Percentiles rank a stretch among this genome's conserved stretches.
Conservation (phyloP, 2,797 vertebrate genomes). For the Dicrostonyx torquatus region DNA sequence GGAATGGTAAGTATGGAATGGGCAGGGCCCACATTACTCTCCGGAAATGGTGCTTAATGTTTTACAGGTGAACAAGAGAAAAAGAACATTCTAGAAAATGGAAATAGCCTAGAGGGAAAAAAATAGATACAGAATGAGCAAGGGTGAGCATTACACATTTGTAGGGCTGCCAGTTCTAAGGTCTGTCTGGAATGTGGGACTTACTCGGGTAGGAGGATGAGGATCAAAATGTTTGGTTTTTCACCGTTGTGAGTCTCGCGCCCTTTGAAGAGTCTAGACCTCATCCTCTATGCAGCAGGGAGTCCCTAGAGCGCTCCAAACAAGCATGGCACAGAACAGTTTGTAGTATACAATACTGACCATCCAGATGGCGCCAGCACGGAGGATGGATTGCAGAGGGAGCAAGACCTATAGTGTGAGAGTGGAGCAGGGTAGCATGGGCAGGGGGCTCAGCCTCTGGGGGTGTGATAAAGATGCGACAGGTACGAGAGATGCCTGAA, state of each 20-base stretch:
- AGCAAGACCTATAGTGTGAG: neutral
- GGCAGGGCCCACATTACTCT: neutral
- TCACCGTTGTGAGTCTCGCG: neutral
- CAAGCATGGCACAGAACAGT: neutral
- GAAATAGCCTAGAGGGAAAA: neutral
- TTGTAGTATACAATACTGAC: neutral
- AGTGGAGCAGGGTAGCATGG: neutral
- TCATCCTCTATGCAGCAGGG: neutral
- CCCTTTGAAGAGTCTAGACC: slow-evolving; percentile 8
- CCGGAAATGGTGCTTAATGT: neutral
- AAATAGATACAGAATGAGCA: neutral
- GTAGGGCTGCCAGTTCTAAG: neutral
- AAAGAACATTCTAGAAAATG: slow-evolving; percentile 41
- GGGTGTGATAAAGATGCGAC: neutral
- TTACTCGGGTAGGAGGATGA: neutral
- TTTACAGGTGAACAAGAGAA: neutral
- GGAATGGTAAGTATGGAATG: neutral
- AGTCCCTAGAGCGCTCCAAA: slow-evolving; percentile 12
- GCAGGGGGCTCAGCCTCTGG: neutral
- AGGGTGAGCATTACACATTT: neutral
- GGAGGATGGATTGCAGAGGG: neutral
- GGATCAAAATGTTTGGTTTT: neutral
- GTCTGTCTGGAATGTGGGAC: neutral
- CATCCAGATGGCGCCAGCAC: neutral
- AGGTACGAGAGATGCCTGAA: neutral